Base-by-base conservation (phyloP, 1,140 invertebrate genomes). In the Leptoteleia sp. region DNA sequence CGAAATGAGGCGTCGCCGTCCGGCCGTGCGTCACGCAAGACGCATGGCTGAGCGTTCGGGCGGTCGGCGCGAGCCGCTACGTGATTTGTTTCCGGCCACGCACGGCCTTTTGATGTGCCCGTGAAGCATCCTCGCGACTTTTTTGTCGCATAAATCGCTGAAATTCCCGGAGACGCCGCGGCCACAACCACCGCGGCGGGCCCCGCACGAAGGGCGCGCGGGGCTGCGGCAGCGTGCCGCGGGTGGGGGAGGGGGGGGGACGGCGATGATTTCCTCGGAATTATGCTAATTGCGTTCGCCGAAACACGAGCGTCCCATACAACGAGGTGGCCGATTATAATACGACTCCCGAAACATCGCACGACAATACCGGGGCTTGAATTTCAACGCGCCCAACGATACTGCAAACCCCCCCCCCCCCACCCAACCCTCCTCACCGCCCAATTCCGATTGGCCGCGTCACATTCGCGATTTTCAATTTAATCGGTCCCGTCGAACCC, bases 231-330 rank as follows among this genome's bases (percentile, higher is more conserved):
- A 70, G 76, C 54, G 45, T 62, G 52, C 76, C 64, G 45, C 59
- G 29, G n/a, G n/a, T n/a, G n/a, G n/a, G n/a, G n/a, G n/a, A n/a
- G n/a, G n/a, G n/a, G n/a, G n/a, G n/a, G 65, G 70, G 80, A 68
- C 70, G 79, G 79, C 83, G 83, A 86, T 81, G 81, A 84, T 86
- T 87, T 86, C 84, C 79, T 77, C 82, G 79, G 84, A 87, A 84
- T 84, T 86, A 87, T 85, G 85, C 75, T 85, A 86, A 86, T 85
- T 79, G 59, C 9, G 45, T 87, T 85, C 81, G 43, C 61, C 72
- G 82, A 85, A 85, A 83, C 79, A 76, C 61, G 68, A 81, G 67
- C 73, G 79, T 76, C 40, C 38, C 70, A 73, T 82, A 54, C 67
- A 65, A 35, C 52, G 57, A 71, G 64, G 59, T 45, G 64, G 73